phyloP scores from a whole-genome alignment of 2,888 invertebrate species.

The Archips xylosteana region DNA sequence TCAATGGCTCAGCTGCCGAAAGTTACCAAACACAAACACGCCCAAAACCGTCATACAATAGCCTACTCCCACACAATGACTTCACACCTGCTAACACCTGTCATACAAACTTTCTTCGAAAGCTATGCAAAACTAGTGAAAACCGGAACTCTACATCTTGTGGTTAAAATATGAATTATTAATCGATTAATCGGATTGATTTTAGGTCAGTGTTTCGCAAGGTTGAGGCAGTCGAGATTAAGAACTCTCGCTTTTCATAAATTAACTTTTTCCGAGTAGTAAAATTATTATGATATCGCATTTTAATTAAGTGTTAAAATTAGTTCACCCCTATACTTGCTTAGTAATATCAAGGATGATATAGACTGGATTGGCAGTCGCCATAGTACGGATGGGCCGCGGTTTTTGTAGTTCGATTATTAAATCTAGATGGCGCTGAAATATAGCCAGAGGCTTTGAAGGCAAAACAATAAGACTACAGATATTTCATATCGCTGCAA shows the following conservation, averaged over 20 bases:
- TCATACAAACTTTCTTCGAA: constrained; percentile 36
- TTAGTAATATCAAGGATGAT: too few relatives aligned
- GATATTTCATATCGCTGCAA: too few relatives aligned
- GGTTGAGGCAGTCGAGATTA: neutral
- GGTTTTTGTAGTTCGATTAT: too few relatives aligned
- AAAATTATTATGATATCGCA: neutral
- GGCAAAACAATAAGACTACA: too few relatives aligned
- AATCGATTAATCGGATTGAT: constrained; percentile 19
- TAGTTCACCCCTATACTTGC: too few relatives aligned
- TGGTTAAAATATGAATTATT: constrained; percentile 29
- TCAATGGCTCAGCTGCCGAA: too few relatives aligned
- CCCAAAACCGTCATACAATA: constrained; percentile 39
- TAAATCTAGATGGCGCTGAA: too few relatives aligned
- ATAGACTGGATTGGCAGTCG: too few relatives aligned
- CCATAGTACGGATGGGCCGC: too few relatives aligned
- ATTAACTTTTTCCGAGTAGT: neutral
- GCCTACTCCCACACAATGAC: constrained; percentile 28
- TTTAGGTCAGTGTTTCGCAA: constrained; percentile 25
- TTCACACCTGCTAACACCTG: constrained; percentile 25
- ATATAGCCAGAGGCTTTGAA: too few relatives aligned
- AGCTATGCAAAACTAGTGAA: constrained; percentile 25
- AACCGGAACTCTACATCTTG: constrained; percentile 34
- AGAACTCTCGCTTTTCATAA: neutral
- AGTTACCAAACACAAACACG: constrained; percentile 5
- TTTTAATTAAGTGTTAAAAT: too few relatives aligned